A percentile compares a stretch with the other conserved stretches of the same genome.
Conservation (phyloP, 2,888 invertebrate species). For the Eudasyphora cyanicolor region DNA sequence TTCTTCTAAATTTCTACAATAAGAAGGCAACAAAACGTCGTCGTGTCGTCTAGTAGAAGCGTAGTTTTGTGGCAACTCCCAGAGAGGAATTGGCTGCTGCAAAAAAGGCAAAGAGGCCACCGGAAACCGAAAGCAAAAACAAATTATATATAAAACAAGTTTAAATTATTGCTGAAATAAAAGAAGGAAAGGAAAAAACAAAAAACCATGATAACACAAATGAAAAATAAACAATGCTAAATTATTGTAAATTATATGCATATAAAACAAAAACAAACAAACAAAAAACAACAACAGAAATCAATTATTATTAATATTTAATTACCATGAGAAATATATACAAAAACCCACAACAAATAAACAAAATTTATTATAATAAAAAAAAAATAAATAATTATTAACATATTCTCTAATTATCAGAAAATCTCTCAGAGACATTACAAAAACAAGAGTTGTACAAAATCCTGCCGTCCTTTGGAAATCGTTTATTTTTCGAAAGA, state of each 20-base stretch:
- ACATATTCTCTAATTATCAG: too few relatives aligned
- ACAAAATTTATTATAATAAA: slow-evolving; percentile 58
- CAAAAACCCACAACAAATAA: slow-evolving; percentile 49
- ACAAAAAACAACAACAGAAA: slow-evolving; percentile 1
- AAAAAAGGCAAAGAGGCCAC: neutral
- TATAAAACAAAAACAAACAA: slow-evolving; percentile 42
- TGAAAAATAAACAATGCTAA: slow-evolving; percentile 48
- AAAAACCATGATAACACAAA: neutral
- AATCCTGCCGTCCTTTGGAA: too few relatives aligned
- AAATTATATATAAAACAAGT: too few relatives aligned
- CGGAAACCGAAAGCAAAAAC: neutral
- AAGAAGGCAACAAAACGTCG: neutral
- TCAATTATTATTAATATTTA: slow-evolving; percentile 59
- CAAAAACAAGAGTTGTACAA: too few relatives aligned
- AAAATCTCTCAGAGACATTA: too few relatives aligned
- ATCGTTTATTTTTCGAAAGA: too few relatives aligned
- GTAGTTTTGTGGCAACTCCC: neutral
- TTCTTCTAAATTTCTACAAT: neutral
- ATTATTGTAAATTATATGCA: slow-evolving; percentile 63
- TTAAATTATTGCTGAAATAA: slow-evolving; percentile 35
- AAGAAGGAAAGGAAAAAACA: slow-evolving; percentile 34
- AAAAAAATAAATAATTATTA: slow-evolving; percentile 25
- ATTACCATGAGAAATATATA: slow-evolving; percentile 58
- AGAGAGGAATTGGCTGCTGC: neutral
- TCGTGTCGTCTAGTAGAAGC: too few relatives aligned